Percentiles rank a stretch among this genome's conserved stretches.
Conservation (phyloP, 1,140 invertebrate species). For the Drosophila quadrilineata region DNA sequence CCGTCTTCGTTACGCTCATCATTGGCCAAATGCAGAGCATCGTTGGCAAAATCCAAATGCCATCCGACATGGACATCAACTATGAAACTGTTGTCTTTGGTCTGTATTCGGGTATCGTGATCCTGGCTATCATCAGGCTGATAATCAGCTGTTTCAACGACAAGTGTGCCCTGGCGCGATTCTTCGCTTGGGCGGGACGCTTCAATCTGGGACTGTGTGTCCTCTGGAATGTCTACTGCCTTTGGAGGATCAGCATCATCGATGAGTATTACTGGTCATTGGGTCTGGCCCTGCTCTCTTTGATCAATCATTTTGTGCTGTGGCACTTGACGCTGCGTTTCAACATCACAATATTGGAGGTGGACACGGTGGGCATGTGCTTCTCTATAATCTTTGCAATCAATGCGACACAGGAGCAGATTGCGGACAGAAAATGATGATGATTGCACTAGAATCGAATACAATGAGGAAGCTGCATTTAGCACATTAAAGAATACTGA, state of each 20-base stretch:
- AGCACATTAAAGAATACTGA: slow-evolving; percentile 4
- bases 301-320: slow-evolving; percentile 63
- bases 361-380: slow-evolving; percentile 66
- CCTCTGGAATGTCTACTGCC: slow-evolving; percentile 52
- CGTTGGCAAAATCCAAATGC: slow-evolving; percentile 31
- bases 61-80: too few relatives aligned
- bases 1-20: slow-evolving; percentile 56
- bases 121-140: slow-evolving; percentile 15
- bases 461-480: not conserved
- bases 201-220: slow-evolving; percentile 43
- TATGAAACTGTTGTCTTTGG: slow-evolving; percentile 41
- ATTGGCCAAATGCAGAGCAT: slow-evolving; percentile 47
- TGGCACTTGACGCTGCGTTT: slow-evolving; percentile 56
- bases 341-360: slow-evolving; percentile 52
- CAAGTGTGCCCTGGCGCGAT: slow-evolving; percentile 2
- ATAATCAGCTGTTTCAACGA: slow-evolving; percentile 29
- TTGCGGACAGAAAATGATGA: slow-evolving; percentile 32
- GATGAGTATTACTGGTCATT: slow-evolving; percentile 59
- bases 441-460: not conserved
- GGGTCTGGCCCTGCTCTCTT: slow-evolving; percentile 44
- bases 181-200: slow-evolving; percentile 16
- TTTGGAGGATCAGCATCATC: slow-evolving; percentile 45
- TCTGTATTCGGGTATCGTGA: slow-evolving; percentile 35
- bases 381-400: slow-evolving; percentile 60
- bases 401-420: slow-evolving; percentile 55